Conservation (phyloP, 2,888 invertebrate species). For the Tryphoninae sp. region DNA sequence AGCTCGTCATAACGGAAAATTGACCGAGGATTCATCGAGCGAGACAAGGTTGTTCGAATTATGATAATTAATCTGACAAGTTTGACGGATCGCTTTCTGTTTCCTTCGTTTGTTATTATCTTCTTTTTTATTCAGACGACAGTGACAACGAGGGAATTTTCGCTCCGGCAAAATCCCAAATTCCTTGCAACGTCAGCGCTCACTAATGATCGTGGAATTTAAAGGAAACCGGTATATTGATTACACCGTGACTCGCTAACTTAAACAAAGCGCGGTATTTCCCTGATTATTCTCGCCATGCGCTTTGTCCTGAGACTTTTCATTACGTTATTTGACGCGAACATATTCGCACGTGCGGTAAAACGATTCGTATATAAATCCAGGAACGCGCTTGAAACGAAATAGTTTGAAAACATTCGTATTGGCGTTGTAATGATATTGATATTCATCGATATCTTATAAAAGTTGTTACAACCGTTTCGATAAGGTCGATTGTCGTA, state of each 20-base stretch:
- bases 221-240: background rate
- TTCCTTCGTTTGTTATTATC: slow-evolving; percentile 13
- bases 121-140: too few relatives aligned
- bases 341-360: too few relatives aligned
- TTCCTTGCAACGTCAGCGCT: background rate
- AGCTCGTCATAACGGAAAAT: slow-evolving; percentile 17
- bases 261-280: background rate
- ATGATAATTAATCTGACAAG: slow-evolving; percentile 4
- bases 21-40: background rate
- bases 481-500: background rate
- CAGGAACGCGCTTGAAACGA: background rate
- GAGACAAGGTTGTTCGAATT: background rate
- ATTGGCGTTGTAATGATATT: background rate
- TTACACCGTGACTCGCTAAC: background rate
- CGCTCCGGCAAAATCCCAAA: background rate
- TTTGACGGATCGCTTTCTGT: background rate
- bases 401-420: background rate
- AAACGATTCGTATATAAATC: too few relatives aligned
- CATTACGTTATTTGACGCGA: too few relatives aligned
- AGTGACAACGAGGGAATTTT: background rate
- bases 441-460: too few relatives aligned
- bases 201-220: background rate
- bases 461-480: background rate
- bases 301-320: background rate
- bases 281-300: background rate